These are phyloP conservation scores for Harpegnathos saltator DNA, from an alignment of 1,140 invertebrate species.

Conservation along the genomic window DNA sequence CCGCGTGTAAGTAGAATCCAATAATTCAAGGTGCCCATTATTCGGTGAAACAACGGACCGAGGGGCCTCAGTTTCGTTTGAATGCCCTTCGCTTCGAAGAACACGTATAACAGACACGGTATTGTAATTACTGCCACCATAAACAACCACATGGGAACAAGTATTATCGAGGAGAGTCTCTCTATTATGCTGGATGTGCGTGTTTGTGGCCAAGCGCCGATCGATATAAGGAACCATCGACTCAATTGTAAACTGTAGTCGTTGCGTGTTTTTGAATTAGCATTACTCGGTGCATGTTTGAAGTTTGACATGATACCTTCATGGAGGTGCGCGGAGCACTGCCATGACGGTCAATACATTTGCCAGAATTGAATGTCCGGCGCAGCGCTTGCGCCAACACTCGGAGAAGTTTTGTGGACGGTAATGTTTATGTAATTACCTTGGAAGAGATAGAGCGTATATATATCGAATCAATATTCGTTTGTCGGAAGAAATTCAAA, in stretches of 20 bases:
- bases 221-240: constrained; percentile 37
- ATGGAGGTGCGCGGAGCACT: not conserved
- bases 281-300: not conserved
- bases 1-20: constrained; percentile 59
- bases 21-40: constrained; percentile 77
- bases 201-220: constrained; percentile 47
- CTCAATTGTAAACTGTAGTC: constrained; percentile 40
- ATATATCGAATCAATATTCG: too few relatives aligned
- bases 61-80: constrained; percentile 66
- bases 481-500: too few relatives aligned
- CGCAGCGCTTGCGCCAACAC: not conserved
- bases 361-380: not conserved
- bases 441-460: constrained; percentile 4
- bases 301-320: not conserved
- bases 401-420: too few relatives aligned
- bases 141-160: not conserved
- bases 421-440: not conserved
- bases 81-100: constrained; percentile 67
- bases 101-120: constrained; percentile 22
- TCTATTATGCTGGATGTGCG: not conserved
- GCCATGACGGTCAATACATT: not conserved
- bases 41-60: constrained; percentile 74
- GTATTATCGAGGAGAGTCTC: not conserved
- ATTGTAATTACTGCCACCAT: constrained; percentile 2
- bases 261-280: not conserved